phyloP scores from a whole-genome alignment of 2,113 vertebrate species.

The Camelus dromedarius region DNA sequence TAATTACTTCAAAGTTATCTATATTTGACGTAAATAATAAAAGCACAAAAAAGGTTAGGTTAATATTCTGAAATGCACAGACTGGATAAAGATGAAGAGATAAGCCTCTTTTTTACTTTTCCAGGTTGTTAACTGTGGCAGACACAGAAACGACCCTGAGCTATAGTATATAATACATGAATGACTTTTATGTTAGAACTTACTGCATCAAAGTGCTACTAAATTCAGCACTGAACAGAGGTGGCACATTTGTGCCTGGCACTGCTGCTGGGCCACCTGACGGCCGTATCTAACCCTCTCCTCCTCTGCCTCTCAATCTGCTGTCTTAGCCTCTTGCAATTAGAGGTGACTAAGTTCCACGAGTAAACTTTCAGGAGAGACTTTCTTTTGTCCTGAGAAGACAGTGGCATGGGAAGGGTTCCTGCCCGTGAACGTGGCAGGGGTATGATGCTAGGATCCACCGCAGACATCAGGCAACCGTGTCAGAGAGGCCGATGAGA shows the following conservation, averaged over 20 bases:
- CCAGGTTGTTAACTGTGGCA: neutral
- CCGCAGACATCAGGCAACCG: neutral
- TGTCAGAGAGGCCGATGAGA: neutral
- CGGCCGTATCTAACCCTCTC: neutral
- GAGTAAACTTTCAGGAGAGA: neutral
- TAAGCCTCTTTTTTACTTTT: neutral
- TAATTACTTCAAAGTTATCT: neutral
- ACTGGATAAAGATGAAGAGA: neutral
- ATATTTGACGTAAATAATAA: constrained; percentile 19
- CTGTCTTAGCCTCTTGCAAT: neutral
- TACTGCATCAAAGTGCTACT: neutral
- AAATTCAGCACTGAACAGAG: neutral
- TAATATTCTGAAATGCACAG: constrained; percentile 8
- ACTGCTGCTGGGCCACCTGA: fast-evolving
- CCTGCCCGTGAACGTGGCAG: neutral
- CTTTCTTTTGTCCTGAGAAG: neutral
- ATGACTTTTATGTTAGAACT: neutral
- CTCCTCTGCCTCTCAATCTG: neutral
- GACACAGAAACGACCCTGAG: neutral
- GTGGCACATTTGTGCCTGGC: neutral
- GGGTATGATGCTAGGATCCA: fast-evolving
- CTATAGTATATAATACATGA: fast-evolving
- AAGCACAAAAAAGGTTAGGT: neutral
- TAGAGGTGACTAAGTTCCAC: neutral
- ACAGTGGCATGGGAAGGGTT: neutral